Percentiles rank a stretch among this genome's conserved stretches.
These are phyloP conservation scores for Prochilodus magdalenae DNA, from an alignment of 2,113 vertebrate species.

Conservation along the genomic window DNA sequence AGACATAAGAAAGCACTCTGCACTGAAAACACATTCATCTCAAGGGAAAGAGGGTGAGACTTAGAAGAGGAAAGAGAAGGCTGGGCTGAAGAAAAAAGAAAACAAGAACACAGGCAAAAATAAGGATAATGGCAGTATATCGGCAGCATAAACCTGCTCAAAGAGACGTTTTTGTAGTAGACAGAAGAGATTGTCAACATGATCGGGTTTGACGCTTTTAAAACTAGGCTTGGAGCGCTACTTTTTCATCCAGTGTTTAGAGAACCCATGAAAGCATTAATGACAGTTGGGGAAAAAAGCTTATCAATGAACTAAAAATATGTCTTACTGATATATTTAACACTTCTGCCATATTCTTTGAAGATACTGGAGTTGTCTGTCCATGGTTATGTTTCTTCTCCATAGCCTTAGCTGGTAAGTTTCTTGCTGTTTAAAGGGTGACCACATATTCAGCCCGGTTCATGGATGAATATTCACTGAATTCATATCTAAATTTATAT, in stretches of 20 bases:
- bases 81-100: background rate
- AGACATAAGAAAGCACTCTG: slow-evolving; percentile 40
- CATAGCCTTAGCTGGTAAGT: too few relatives aligned
- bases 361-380: too few relatives aligned
- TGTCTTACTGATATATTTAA: background rate
- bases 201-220: too few relatives aligned
- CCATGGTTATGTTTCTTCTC: too few relatives aligned
- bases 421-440: background rate
- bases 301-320: background rate
- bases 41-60: slow-evolving; percentile 5
- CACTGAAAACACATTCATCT: slow-evolving; percentile 41
- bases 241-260: background rate
- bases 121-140: background rate
- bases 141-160: background rate
- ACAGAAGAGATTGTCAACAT: too few relatives aligned
- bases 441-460: slow-evolving; percentile 4
- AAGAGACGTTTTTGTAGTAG: too few relatives aligned
- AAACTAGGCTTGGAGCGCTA: too few relatives aligned
- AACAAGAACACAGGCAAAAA: background rate
- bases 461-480: background rate
- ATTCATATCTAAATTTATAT: too few relatives aligned
- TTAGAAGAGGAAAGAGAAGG: background rate
- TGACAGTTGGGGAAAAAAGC: background rate
- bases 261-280: background rate
- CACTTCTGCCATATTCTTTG: background rate